Conservation (phyloP, 2,797 vertebrate species). For the Helicolenus hilgendorfi region DNA sequence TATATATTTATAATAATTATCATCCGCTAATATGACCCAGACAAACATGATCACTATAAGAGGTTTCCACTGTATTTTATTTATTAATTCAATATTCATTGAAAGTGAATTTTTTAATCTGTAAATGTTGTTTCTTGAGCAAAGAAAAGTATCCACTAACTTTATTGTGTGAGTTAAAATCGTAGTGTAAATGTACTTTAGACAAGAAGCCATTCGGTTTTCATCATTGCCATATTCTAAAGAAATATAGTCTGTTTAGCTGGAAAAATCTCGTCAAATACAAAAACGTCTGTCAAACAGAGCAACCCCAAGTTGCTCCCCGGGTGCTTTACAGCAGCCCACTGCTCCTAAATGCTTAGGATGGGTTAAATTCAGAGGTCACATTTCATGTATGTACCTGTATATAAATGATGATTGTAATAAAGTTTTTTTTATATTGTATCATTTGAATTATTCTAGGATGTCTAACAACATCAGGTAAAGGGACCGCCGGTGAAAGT, state of each 20-base stretch:
- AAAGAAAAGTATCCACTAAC: background rate
- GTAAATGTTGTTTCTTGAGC: background rate
- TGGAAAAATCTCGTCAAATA: too few species aligned
- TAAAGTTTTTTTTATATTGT: too few species aligned
- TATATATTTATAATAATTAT: too few species aligned
- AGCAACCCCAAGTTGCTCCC: background rate
- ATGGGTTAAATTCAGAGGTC: background rate
- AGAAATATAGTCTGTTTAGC: too few species aligned
- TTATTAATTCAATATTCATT: background rate
- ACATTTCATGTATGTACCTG: too few species aligned
- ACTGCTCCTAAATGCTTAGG: background rate
- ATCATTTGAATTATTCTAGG: background rate
- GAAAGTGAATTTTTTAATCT: background rate
- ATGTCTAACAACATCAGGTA: background rate
- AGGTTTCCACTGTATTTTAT: too few species aligned
- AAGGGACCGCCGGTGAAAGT: too few species aligned
- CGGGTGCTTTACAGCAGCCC: background rate
- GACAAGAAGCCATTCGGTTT: background rate
- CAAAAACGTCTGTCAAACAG: too few species aligned
- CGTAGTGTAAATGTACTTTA: background rate
- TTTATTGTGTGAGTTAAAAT: background rate
- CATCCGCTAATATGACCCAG: too few species aligned
- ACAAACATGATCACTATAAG: too few species aligned
- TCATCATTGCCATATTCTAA: too few species aligned
- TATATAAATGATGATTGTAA: too few species aligned